Evolutionary conservation across 2,113 vertebrate genomes (phyloP), one percentile per base, ranked within the genome.

Genomic region (Apodemus sylvaticus): DNA sequence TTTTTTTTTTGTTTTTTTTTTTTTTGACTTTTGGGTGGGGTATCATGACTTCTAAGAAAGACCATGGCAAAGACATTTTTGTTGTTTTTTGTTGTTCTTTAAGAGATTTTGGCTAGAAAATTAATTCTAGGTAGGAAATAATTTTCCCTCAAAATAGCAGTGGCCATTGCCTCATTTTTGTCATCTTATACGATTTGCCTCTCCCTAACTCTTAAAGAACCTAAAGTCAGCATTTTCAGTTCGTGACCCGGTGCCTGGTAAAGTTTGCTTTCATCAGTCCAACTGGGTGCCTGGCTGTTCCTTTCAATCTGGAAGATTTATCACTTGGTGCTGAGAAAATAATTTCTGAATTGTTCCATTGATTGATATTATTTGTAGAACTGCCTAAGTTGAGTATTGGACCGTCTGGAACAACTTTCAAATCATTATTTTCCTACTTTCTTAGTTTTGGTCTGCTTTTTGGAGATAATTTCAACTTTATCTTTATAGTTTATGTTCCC

Each of bases 41-140:
- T 11, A 1, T 64, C 39, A 45, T 48, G 48, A 34, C 29, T 64
- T 48, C 13, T 31, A n/a, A 82, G 79, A 66, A 85, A 5, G 58
- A 64, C 82, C 26, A 64, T 39, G 31, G 39, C 29, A 31, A 20
- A 20, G 29, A 78, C n/a, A n/a, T n/a, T n/a, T n/a, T n/a, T n/a
- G n/a, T n/a, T n/a, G n/a, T 29, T 55, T 16, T 53, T 66, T 78
- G 31, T 22, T 85, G 66, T 86, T 93, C 13, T 29, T 86, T 89
- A 39, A 79, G 78, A 86, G 26, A 74, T 79, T 91, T 96, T 96
- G 39, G 3, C 88, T 89, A 95, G 55, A 91, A 95, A 74, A 68
- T 60, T 29, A 93, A 78, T 88, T 94, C 55, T 91, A 91, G 62
- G n/a, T 86, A 48, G 73, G 66, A 94, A 81, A 66, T 93, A 71